Evolutionary conservation across 1,140 invertebrate species (phyloP).

Genomic region (Drosophila murphyi): DNA sequence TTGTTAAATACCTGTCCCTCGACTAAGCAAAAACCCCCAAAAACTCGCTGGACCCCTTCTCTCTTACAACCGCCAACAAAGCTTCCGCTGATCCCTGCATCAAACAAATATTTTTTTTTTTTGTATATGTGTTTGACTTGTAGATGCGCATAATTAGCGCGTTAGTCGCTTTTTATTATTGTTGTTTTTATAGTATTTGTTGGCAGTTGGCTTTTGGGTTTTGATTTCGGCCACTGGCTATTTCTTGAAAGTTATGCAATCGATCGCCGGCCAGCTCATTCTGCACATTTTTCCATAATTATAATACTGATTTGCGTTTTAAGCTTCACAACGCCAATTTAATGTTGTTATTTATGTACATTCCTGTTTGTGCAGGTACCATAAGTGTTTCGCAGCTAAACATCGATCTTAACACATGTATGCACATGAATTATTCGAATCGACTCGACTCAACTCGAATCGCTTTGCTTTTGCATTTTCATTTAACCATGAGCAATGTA

Average conservation of each 20-base stretch:
- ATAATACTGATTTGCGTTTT: conserved; percentile 41
- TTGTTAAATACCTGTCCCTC: conserved; percentile 30
- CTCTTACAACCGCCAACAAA: too few relatives aligned
- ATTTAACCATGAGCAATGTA: background rate
- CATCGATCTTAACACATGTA: background rate
- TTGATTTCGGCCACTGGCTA: conserved; percentile 14
- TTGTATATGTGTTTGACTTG: conserved; percentile 16
- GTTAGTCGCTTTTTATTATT: conserved; percentile 50
- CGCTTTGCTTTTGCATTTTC: background rate
- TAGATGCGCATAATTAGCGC: conserved; percentile 55
- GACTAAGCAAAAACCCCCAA: conserved; percentile 1
- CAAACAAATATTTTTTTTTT: too few relatives aligned
- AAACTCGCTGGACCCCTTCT: background rate
- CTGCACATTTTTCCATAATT: conserved; percentile 38
- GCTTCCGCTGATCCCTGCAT: background rate
- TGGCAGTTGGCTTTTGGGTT: conserved; percentile 4
- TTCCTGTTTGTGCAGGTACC: conserved; percentile 2
- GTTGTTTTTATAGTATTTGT: conserved; percentile 32
- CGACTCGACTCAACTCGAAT: background rate
- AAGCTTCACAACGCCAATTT: conserved; percentile 44
- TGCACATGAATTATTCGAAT: background rate
- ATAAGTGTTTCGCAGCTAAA: conserved; percentile 3
- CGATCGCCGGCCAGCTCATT: conserved; percentile 10
- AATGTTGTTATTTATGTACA: conserved; percentile 3
- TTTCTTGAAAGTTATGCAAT: conserved; percentile 36